Evolutionary conservation across 2,888 invertebrate species (phyloP).

Genomic region (Deroplatys truncata): DNA sequence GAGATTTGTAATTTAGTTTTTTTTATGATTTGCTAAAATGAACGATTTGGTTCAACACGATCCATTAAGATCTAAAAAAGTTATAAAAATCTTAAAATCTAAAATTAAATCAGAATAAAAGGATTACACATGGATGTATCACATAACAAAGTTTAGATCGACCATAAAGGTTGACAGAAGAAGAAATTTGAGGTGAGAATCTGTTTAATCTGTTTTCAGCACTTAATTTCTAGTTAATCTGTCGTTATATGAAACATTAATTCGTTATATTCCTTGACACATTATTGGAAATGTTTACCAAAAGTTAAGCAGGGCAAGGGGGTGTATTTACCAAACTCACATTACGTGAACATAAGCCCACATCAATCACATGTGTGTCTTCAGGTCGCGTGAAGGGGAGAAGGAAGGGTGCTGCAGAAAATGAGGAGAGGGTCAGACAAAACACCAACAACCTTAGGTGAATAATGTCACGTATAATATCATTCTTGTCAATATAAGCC

Average conservation of each 20-base stretch:
- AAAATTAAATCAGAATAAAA: too few species aligned
- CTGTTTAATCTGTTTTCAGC: too few species aligned
- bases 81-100: too few species aligned
- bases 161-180: too few species aligned
- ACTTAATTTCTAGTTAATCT: not conserved
- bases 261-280: not conserved
- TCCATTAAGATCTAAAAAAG: too few species aligned
- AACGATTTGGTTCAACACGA: too few species aligned
- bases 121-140: too few species aligned
- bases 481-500: slow-evolving; percentile 13
- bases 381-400: not conserved
- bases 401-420: not conserved
- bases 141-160: too few species aligned
- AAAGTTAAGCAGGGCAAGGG: not conserved
- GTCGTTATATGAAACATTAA: not conserved
- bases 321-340: not conserved
- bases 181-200: too few species aligned
- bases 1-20: too few species aligned
- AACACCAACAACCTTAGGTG: not conserved
- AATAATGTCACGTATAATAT: slow-evolving; percentile 11
- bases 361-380: not conserved
- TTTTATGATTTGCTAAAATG: too few species aligned
- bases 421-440: not conserved
- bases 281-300: not conserved
- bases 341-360: not conserved